Base-by-base conservation (phyloP, 1,140 invertebrate species). In the Lordiphosa stackelbergi region DNA sequence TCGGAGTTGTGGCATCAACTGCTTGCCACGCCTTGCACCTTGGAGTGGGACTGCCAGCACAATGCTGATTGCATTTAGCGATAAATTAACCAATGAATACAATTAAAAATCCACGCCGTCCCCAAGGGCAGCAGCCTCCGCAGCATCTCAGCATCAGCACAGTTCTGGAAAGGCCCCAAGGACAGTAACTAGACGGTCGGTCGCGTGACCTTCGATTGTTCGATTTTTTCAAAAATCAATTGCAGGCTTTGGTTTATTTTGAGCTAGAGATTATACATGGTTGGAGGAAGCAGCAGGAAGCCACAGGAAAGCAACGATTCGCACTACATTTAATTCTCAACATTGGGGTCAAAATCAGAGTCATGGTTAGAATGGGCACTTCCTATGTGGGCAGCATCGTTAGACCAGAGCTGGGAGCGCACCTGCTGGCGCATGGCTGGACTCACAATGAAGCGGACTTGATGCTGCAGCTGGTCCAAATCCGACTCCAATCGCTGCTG, bases 41-140 rank as follows among this genome's bases (percentile, higher is more conserved):
- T 66, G 61, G 61, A 66, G 52, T 51, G 31, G 36, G 48, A 22
- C 42, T 48, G 58, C 57, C 66, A 38, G 66, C 62, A 83, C 78
- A 83, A 83, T 83, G 78, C 77, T 83, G 77, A 83, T 83, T 77
- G 73, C 77, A 83, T 73, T 83, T 60, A 63, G 53, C 77, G 77
- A 83, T 83, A 83, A 83, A 84, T 83, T 83, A 83, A 52, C 69
- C 75, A 83, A 79, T 81, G 75, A 79, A 79, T 79, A 79, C 77
- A 79, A 79, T 79, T 81, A 79, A 81, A 81, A 74, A 59, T 56
- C 41, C 58, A 53, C 66, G 31, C 16, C 16, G 45, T 38, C 28
- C 57, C 59, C 68, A 70, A 74, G 72, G 72, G 66, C 72, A 75
- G 12, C 56, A 66, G 70, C 72, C 71, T 74, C 65, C 65, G 45